Evolutionary conservation across 2,888 invertebrate species (phyloP).

Genomic region (Crocallis elinguaria): DNA sequence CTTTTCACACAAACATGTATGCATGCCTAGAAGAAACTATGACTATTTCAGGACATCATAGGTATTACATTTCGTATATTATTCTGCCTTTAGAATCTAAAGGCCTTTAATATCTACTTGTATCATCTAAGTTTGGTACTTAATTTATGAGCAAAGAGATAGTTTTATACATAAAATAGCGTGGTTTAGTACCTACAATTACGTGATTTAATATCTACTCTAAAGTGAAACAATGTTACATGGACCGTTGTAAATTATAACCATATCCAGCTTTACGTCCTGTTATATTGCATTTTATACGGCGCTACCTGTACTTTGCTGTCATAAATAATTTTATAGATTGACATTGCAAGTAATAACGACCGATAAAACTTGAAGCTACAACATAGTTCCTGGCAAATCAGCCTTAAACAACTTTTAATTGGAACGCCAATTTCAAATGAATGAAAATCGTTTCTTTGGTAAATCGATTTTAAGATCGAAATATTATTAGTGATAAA

Average conservation of each 20-base stretch:
- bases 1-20: too few relatives aligned
- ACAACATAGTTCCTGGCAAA: neutral
- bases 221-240: constrained; percentile 14
- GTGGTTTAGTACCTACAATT: neutral
- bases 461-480: too few relatives aligned
- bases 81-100: too few relatives aligned
- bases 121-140: too few relatives aligned
- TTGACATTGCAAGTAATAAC: constrained; percentile 13
- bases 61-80: too few relatives aligned
- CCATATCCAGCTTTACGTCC: constrained; percentile 15
- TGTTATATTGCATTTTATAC: constrained; percentile 16
- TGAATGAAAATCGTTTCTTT: neutral
- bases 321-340: constrained; percentile 20
- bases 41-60: too few relatives aligned
- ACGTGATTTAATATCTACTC: neutral
- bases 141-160: too few relatives aligned
- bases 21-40: too few relatives aligned
- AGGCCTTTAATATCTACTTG: too few relatives aligned
- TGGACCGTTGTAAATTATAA: constrained; percentile 4
- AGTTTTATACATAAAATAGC: too few relatives aligned
- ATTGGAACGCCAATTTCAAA: neutral
- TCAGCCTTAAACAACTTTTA: neutral
- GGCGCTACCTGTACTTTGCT: constrained; percentile 19
- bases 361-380: constrained; percentile 5
- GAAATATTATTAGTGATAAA: too few relatives aligned